phyloP scores from a whole-genome alignment of 2,888 invertebrate species.

The Laothoe populi region DNA sequence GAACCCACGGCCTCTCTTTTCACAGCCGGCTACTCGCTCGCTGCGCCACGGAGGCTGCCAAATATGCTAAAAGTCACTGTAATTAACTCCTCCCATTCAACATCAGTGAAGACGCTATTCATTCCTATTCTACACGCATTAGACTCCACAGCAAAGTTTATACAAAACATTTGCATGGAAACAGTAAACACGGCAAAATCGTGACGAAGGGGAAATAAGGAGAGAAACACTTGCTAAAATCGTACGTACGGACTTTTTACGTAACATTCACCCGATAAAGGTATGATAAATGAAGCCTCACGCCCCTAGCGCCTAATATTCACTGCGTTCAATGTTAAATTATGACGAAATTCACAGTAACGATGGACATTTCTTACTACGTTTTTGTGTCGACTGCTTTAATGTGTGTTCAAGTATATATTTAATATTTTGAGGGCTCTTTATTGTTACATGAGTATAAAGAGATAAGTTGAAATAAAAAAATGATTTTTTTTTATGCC shows the following conservation, averaged over 20 bases:
- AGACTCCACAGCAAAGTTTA: constrained; percentile 16
- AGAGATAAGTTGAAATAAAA: too few species aligned
- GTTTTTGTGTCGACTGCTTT: not conserved
- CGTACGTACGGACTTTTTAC: constrained; percentile 37
- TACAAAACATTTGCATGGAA: constrained; percentile 19
- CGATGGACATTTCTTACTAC: not conserved
- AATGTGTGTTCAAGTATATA: not conserved
- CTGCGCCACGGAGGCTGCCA: too few species aligned
- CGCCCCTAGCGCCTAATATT: constrained; percentile 46
- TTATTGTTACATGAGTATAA: not conserved
- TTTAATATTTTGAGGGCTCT: too few species aligned
- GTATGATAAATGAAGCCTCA: constrained; percentile 50
- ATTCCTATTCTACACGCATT: constrained; percentile 13
- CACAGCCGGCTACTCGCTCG: too few species aligned
- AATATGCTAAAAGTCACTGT: not conserved
- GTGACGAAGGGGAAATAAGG: constrained; percentile 21
- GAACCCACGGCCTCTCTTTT: too few species aligned
- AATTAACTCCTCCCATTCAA: not conserved
- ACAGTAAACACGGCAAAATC: constrained; percentile 22
- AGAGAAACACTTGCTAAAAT: constrained; percentile 23
- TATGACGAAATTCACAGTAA: constrained; percentile 8
- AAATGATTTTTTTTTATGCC: too few species aligned
- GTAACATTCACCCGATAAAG: constrained; percentile 44
- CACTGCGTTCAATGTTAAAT: constrained; percentile 33
- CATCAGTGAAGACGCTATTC: constrained; percentile 8